Base-by-base conservation (phyloP, 2,888 invertebrate species). In the Dicranocentrus wangi region DNA sequence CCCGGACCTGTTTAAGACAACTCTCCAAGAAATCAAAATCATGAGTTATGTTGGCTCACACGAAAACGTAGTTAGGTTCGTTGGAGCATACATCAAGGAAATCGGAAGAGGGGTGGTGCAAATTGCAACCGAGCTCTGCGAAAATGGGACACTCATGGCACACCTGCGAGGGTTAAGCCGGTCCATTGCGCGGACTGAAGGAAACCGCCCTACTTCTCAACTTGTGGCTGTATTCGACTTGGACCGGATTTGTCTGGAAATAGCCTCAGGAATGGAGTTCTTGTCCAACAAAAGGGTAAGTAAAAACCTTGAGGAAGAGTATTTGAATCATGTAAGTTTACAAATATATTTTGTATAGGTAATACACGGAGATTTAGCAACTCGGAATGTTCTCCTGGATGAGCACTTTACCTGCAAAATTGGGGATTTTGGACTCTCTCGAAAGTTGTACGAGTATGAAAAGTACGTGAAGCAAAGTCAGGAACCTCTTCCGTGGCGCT, bases 221-320 rank as follows among this genome's bases (percentile, higher is more conserved):
- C n/a, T n/a, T n/a, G n/a, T n/a, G n/a, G n/a, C n/a, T n/a, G n/a
- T n/a, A n/a, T n/a, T n/a, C n/a, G n/a, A n/a, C n/a, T n/a, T n/a
- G n/a, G n/a, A n/a, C n/a, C n/a, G n/a, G n/a, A n/a, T n/a, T n/a
- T n/a, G n/a, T n/a, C n/a, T n/a, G n/a, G 51, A 51, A 51, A 51
- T 51, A 2, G 51, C 51, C 8, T 51, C 17, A 17, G 51, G 51
- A 51, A 51, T 51, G 51, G 51, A 43, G 43, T 43, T n/a, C 43
- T n/a, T 43, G 2, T 2, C 8, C 2, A 43, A n/a, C n/a, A 43
- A n/a, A 43, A 43, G n/a, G 2, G 43, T n/a, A 43, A n/a, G 43
- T 43, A 8, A 2, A n/a, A n/a, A 43, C 13, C 43, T 43, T n/a
- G 2, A 17, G 51, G 2, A 51, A 51, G 19, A 51, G 8, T 51